Evolutionary conservation across 1,140 invertebrate genomes (phyloP).

Genomic region (Lanistes nyassanus): DNA sequence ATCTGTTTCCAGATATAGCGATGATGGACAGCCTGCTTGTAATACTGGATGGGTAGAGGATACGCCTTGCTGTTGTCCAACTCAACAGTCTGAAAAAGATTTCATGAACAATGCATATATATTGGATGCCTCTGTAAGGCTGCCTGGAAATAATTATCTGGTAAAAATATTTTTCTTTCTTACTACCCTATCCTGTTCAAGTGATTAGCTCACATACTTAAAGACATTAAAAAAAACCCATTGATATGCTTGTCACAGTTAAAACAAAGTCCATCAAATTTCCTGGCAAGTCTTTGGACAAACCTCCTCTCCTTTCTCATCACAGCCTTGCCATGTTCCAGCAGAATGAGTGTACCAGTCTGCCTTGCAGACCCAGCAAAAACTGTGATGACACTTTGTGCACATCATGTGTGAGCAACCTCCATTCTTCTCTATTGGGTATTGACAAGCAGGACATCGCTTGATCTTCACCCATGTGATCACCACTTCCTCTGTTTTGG

Average conservation of each 20-base stretch:
- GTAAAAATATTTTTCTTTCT: no score
- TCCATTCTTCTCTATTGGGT: conserved; percentile 28
- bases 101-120: background rate
- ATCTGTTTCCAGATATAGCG: conserved; percentile 17
- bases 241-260: no score
- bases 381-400: background rate
- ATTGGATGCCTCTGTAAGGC: no score
- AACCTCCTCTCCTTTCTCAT: background rate
- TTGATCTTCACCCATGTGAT: conserved; percentile 20
- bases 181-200: no score
- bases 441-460: conserved; percentile 14
- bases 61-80: conserved; percentile 16
- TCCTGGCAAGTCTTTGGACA: background rate
- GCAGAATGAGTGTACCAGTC: conserved; percentile 6
- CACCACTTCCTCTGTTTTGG: background rate
- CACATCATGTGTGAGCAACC: conserved; percentile 29
- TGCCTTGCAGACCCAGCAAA: conserved; percentile 25
- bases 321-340: background rate
- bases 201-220: no score
- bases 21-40: conserved; percentile 8
- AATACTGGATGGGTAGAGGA: conserved; percentile 17
- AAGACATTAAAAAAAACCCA: no score
- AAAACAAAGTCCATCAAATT: no score
- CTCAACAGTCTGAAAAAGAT: conserved; percentile 3
- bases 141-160: no score